Percentiles rank a stretch among this genome's conserved stretches.
Conservation (phyloP, 1,140 invertebrate species). For the Campodea augens region DNA sequence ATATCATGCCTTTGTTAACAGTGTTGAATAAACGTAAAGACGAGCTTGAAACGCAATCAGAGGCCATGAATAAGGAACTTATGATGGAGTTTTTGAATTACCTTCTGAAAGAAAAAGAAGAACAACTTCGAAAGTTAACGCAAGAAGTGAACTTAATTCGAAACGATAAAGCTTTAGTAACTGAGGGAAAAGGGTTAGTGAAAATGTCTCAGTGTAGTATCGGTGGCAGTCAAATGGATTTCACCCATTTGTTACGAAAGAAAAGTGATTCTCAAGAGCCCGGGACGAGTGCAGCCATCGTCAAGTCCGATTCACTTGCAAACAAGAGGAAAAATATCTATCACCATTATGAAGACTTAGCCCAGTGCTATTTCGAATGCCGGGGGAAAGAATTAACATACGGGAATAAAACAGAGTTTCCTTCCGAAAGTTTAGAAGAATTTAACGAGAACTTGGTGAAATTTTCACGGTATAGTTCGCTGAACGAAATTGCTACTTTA, state of each 20-base stretch:
- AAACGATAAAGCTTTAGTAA: conserved; percentile 55
- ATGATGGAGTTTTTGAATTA: conserved; percentile 68
- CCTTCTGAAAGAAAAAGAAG: conserved; percentile 50
- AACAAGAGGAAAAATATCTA: conserved; percentile 53
- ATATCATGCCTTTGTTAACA: conserved; percentile 64
- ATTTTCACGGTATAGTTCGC: conserved; percentile 62
- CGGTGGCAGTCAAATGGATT: background rate
- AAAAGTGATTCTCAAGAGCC: conserved; percentile 1
- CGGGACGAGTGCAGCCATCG: conserved; percentile 19
- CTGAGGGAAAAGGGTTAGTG: conserved; percentile 45
- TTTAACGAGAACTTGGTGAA: conserved; percentile 76
- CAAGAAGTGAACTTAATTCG: conserved; percentile 58
- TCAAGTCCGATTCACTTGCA: conserved; percentile 27
- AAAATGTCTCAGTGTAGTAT: conserved; percentile 24
- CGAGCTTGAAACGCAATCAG: conserved; percentile 56
- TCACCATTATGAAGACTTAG: conserved; percentile 77
- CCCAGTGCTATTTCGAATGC: conserved; percentile 64
- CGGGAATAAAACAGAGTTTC: conserved; percentile 20
- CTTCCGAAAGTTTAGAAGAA: conserved; percentile 40
- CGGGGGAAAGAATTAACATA: conserved; percentile 50
- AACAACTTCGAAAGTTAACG: conserved; percentile 42
- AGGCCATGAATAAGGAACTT: conserved; percentile 53
- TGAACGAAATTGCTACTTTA: conserved; percentile 64
- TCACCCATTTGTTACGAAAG: background rate
- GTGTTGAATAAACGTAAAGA: conserved; percentile 58